phyloP scores from a whole-genome alignment of 2,113 vertebrate genomes.

The Pedionomus torquatus region DNA sequence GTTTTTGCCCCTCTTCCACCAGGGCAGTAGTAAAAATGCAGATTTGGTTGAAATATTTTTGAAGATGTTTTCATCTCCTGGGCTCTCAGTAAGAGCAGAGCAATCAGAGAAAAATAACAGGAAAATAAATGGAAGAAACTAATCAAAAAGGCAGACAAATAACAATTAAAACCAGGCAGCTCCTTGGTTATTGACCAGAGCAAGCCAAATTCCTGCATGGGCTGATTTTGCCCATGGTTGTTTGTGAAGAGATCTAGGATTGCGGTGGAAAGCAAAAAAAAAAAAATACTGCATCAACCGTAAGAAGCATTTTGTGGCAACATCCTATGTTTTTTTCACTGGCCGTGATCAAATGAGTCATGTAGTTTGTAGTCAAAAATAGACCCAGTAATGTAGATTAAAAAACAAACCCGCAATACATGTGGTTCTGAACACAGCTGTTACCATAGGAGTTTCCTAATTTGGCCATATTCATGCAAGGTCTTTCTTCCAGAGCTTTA shows the following conservation, averaged over 20 bases:
- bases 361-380: conserved; percentile 47
- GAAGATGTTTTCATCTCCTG: not conserved
- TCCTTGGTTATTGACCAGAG: not conserved
- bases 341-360: conserved; percentile 43
- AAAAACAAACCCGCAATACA: conserved; percentile 7
- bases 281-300: not conserved
- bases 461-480: conserved; percentile 45
- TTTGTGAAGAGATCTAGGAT: not conserved
- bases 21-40: not conserved
- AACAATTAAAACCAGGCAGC: not conserved
- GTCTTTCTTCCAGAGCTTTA: not conserved
- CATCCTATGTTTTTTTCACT: not conserved
- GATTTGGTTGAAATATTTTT: not conserved
- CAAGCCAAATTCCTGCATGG: not conserved
- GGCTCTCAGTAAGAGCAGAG: not conserved
- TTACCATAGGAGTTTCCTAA: conserved; percentile 43
- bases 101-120: not conserved
- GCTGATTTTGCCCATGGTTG: not conserved
- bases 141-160: conserved; percentile 6
- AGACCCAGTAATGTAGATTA: not conserved
- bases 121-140: conserved; percentile 8
- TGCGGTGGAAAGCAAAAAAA: not conserved
- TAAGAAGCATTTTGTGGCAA: not conserved
- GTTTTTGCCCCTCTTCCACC: not conserved
- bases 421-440: conserved; percentile 23